These are phyloP conservation scores for Trachythela sp. DNA, from an alignment of 64 coral and sea anemone species.

Conservation along the genomic window DNA sequence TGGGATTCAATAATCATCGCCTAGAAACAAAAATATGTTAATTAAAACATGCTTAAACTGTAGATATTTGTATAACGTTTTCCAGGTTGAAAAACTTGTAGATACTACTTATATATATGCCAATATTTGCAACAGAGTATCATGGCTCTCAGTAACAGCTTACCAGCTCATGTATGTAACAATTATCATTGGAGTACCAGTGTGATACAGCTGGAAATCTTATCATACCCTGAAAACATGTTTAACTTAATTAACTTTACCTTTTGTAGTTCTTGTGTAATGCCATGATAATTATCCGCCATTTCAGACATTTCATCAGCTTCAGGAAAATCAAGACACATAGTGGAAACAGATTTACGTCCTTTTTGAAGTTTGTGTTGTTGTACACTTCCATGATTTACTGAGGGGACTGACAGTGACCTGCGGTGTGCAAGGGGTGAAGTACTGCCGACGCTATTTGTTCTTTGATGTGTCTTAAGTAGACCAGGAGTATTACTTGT, in stretches of 20 bases:
- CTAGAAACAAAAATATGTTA: background rate
- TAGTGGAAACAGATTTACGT: background rate
- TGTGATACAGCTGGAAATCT: no score
- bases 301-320: background rate
- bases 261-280: background rate
- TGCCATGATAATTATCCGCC: background rate
- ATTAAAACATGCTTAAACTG: background rate
- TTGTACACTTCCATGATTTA: background rate
- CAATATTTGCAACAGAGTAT: no score
- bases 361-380: conserved; percentile 17
- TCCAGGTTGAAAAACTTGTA: no score
- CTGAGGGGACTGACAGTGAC: background rate
- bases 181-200: no score
- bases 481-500: background rate
- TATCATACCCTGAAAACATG: no score
- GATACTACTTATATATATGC: no score
- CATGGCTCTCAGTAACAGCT: no score
- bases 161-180: no score
- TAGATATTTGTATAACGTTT: no score
- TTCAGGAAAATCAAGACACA: conserved; percentile 5
- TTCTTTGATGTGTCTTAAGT: background rate
- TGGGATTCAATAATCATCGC: background rate
- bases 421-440: background rate
- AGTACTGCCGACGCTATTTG: background rate
- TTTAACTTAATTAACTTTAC: background rate